phyloP scores from a whole-genome alignment of 2,797 vertebrate genomes.

The Gallirallus australis region DNA sequence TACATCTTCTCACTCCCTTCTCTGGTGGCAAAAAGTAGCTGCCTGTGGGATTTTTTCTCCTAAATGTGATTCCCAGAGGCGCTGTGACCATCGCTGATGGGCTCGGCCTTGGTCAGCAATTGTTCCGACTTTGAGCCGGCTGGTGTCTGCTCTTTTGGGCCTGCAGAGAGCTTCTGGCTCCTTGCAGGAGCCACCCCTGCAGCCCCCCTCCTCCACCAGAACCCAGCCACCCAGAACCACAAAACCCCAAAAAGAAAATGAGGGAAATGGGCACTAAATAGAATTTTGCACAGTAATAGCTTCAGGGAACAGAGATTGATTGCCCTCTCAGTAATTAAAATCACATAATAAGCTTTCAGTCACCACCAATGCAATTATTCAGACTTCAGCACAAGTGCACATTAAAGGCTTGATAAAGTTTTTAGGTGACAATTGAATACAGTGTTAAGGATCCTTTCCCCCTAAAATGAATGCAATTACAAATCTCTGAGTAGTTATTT shows the following conservation, averaged over 20 bases:
- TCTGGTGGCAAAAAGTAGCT: no score
- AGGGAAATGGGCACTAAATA: conserved; percentile 11
- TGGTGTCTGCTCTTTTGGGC: no score
- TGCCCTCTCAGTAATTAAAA: conserved; percentile 42
- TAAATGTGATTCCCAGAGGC: no score
- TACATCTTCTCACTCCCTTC: no score
- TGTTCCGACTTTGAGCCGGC: no score
- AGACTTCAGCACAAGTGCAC: conserved; percentile 20
- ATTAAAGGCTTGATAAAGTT: conserved; percentile 43
- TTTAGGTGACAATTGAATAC: conserved; percentile 7
- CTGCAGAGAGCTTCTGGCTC: no score
- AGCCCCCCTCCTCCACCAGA: no score
- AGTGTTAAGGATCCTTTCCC: not conserved
- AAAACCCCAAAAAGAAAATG: not conserved
- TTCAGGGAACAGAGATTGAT: conserved; percentile 44
- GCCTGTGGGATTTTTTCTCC: no score
- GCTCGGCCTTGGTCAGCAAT: no score
- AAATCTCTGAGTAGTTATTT: not conserved
- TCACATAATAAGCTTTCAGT: conserved; percentile 54
- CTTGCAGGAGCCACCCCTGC: no score
- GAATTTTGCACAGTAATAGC: conserved; percentile 2
- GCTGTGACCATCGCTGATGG: no score
- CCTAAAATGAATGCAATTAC: conserved; percentile 3
- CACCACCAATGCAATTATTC: conserved; percentile 37
- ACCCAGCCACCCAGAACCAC: no score